These are phyloP conservation scores for Cynopterus brachyotis DNA, from an alignment of 2,113 vertebrate genomes.

Conservation along the genomic window DNA sequence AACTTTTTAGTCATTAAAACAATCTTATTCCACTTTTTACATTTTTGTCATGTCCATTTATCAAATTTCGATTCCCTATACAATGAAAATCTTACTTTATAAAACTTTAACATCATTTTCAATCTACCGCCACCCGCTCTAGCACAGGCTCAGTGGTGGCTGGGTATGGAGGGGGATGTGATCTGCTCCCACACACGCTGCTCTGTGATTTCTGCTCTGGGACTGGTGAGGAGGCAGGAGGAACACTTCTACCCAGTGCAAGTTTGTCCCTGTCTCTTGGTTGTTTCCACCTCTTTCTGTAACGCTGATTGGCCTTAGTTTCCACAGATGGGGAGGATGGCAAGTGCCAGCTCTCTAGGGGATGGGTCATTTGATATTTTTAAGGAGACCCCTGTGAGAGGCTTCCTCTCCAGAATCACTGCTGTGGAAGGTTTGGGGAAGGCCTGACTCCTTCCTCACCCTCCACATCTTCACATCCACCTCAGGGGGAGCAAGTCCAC, in stretches of 20 bases:
- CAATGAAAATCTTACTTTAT: background rate
- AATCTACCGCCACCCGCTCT: accelerated
- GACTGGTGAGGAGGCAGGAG: background rate
- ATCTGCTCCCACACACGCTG: background rate
- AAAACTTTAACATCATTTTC: background rate
- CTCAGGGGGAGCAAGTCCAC: background rate
- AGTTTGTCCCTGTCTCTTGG: background rate
- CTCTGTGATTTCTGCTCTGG: background rate
- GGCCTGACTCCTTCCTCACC: background rate
- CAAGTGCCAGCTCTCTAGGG: background rate
- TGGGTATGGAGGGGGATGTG: background rate
- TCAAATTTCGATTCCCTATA: background rate
- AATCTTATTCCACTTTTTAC: background rate
- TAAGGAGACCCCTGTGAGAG: background rate
- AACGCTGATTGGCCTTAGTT: background rate
- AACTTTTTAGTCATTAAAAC: background rate
- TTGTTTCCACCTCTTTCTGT: background rate
- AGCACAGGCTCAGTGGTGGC: background rate
- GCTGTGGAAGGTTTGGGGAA: background rate
- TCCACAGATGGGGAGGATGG: background rate
- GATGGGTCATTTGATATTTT: background rate
- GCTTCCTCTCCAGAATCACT: accelerated
- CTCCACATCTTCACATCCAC: too few species aligned
- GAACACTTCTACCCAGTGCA: background rate
- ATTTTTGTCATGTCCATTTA: background rate